Evolutionary conservation across 2,113 vertebrate species (phyloP).

Genomic region (Oryzias melastigma): DNA sequence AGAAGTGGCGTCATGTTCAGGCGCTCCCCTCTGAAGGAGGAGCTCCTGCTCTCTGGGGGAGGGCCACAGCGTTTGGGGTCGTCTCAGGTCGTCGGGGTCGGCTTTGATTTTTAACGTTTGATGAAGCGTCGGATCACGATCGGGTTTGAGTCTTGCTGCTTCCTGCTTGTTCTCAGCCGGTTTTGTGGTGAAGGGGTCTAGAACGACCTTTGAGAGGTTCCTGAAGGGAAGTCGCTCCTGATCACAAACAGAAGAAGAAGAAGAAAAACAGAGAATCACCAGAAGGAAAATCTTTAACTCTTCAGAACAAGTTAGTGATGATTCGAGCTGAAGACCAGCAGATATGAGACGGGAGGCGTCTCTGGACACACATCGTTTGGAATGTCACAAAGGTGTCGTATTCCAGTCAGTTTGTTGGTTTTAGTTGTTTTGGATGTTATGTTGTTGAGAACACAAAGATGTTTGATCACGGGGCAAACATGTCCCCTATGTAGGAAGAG

Average conservation of each 20-base stretch:
- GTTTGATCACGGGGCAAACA: too few species aligned
- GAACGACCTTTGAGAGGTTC: background rate
- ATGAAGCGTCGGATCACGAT: background rate
- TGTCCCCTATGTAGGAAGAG: too few species aligned
- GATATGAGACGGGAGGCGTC: too few species aligned
- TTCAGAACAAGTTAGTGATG: background rate
- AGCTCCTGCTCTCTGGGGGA: background rate
- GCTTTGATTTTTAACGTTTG: conserved; percentile 19
- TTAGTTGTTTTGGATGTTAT: too few species aligned
- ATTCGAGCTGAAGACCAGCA: too few species aligned
- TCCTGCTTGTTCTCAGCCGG: background rate
- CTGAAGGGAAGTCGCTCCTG: conserved; percentile 27
- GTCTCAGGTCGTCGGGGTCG: conserved; percentile 30
- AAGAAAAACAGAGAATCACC: background rate
- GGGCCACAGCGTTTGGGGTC: background rate
- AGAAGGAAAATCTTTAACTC: background rate
- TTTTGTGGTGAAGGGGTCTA: background rate
- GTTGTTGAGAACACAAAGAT: too few species aligned
- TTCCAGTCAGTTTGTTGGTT: too few species aligned
- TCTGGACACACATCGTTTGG: too few species aligned
- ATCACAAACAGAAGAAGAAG: background rate
- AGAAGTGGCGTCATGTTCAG: conserved; percentile 56
- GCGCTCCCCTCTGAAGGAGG: background rate
- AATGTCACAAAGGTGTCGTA: too few species aligned
- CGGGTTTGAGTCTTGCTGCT: background rate